Evolutionary conservation across 2,888 invertebrate genomes (phyloP).

Genomic region (Elysia crispata): DNA sequence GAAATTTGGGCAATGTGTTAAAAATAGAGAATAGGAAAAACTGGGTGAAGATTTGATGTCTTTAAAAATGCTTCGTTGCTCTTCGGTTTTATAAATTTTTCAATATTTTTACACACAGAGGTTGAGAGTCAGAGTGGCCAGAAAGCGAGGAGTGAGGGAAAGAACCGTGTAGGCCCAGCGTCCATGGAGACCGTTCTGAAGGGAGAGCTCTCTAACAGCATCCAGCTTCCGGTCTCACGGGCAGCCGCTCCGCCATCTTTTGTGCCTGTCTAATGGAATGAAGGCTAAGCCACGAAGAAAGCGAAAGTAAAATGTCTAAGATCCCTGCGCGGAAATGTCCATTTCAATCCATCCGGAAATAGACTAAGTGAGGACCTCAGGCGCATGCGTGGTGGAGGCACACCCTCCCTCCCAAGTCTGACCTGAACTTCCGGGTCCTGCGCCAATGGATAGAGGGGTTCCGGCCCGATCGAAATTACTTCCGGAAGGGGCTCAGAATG

Average conservation of each 20-base stretch:
- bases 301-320: slow-evolving; percentile 49
- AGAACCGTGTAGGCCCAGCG: too few species aligned
- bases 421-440: slow-evolving; percentile 48
- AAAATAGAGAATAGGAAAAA: too few species aligned
- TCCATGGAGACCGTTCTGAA: too few species aligned
- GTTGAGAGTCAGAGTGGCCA: too few species aligned
- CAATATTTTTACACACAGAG: too few species aligned
- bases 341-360: slow-evolving; percentile 51
- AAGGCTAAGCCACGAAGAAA: slow-evolving; percentile 41
- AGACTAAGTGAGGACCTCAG: slow-evolving; percentile 49
- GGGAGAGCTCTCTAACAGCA: slow-evolving; percentile 39
- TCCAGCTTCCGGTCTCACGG: slow-evolving; percentile 42
- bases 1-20: too few species aligned
- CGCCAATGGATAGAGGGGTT: slow-evolving; percentile 51
- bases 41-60: too few species aligned
- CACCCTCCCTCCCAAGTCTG: slow-evolving; percentile 42
- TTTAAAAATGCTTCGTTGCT: too few species aligned
- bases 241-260: slow-evolving; percentile 46
- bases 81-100: too few species aligned
- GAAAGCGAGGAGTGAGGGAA: too few species aligned
- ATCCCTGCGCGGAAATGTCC: slow-evolving; percentile 49
- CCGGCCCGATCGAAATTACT: slow-evolving; percentile 50
- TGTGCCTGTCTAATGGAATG: slow-evolving; percentile 56
- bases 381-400: slow-evolving; percentile 47
- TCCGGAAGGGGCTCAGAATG: slow-evolving; percentile 42